phyloP scores from a whole-genome alignment of 2,888 invertebrate genomes.

The Entomobrya multifasciata region DNA sequence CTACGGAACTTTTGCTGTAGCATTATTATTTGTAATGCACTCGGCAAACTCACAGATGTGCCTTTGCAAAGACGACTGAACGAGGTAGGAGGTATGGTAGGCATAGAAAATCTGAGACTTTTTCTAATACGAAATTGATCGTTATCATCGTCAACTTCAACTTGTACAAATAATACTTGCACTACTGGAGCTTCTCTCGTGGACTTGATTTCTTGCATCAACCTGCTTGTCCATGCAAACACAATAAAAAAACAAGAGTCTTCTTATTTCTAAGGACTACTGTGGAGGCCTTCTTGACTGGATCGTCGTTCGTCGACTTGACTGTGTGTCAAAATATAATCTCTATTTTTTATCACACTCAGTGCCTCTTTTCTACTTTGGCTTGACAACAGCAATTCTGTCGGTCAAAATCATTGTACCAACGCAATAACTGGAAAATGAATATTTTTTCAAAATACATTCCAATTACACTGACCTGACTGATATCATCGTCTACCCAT shows the following conservation, averaged over 20 bases:
- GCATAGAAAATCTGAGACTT: slow-evolving; percentile 5
- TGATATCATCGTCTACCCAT: no score
- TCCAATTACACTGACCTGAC: no score
- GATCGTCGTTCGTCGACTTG: not conserved
- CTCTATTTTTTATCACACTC: not conserved
- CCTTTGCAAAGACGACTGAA: slow-evolving; percentile 4
- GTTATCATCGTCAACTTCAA: not conserved
- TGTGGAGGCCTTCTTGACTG: slow-evolving; percentile 25
- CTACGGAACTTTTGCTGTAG: slow-evolving; percentile 21
- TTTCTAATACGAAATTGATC: not conserved
- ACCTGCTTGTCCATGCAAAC: not conserved
- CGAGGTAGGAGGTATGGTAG: slow-evolving; percentile 33
- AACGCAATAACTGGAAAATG: no score
- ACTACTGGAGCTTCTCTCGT: slow-evolving; percentile 5
- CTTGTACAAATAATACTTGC: not conserved
- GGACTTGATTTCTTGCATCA: no score
- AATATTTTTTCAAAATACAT: no score
- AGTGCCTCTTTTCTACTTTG: no score
- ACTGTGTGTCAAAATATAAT: slow-evolving; percentile 9
- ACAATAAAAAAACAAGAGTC: not conserved
- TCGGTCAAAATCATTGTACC: no score
- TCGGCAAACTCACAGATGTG: slow-evolving; percentile 28
- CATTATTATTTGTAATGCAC: slow-evolving; percentile 35
- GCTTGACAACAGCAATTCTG: no score
- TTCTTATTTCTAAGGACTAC: slow-evolving; percentile 9